phyloP scores from a whole-genome alignment of 2,888 invertebrate species.

The Piscicola geometra region DNA sequence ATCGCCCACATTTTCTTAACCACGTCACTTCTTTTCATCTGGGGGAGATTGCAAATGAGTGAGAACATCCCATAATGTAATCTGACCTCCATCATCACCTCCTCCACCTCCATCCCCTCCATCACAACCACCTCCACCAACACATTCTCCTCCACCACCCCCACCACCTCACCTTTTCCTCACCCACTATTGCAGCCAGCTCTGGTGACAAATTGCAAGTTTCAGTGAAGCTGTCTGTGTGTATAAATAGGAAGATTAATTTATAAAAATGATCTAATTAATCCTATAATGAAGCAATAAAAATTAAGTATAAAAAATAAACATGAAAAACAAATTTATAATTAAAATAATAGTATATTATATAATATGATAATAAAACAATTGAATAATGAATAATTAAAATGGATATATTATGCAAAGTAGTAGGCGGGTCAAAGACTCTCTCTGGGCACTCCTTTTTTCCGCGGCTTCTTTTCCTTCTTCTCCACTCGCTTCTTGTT shows the following conservation, averaged over 20 bases:
- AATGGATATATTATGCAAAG: no score
- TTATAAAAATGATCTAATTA: no score
- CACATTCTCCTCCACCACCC: constrained; percentile 26
- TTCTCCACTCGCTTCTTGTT: constrained; percentile 26
- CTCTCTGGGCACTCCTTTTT: constrained; percentile 27
- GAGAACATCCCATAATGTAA: no score
- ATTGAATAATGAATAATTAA: constrained; percentile 1
- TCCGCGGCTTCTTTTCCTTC: constrained; percentile 29
- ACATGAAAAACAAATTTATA: no score
- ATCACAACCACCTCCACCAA: background rate
- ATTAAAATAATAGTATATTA: background rate
- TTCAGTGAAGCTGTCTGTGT: constrained; percentile 69
- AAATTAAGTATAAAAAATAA: background rate
- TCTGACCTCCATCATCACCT: no score
- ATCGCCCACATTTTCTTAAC: constrained; percentile 55
- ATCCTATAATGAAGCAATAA: background rate
- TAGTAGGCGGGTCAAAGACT: background rate
- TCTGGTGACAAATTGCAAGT: constrained; percentile 78
- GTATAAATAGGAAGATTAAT: no score
- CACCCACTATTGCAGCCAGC: constrained; percentile 76
- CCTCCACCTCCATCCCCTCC: no score
- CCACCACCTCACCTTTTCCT: constrained; percentile 59
- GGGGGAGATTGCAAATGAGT: constrained; percentile 10
- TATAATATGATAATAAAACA: constrained; percentile 9
- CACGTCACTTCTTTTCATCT: constrained; percentile 54